Conservation (phyloP, 1,140 invertebrate genomes). For the Meloidogyne floridensis region DNA sequence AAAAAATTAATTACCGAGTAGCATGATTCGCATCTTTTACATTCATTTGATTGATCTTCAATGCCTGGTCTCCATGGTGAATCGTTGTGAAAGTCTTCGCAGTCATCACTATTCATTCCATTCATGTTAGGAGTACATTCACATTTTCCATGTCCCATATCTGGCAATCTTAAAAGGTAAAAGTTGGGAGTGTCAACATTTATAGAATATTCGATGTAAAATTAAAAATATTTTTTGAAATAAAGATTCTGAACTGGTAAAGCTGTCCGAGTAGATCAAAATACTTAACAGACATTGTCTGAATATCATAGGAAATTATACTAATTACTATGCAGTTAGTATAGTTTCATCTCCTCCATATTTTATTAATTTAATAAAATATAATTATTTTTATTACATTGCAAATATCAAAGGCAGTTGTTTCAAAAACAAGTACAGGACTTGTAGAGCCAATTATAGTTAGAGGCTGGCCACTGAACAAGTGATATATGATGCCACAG, state of each 20-base stretch:
- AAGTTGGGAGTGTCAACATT: too few relatives aligned
- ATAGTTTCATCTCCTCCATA: too few relatives aligned
- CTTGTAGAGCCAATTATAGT: slow-evolving; percentile 96
- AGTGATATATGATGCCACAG: slow-evolving; percentile 89
- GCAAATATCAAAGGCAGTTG: slow-evolving; percentile 93
- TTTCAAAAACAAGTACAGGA: slow-evolving; percentile 96
- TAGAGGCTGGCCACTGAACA: slow-evolving; percentile 95
- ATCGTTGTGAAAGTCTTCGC: slow-evolving; percentile 90
- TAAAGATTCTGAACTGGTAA: too few relatives aligned
- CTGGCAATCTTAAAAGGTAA: slow-evolving; percentile 1
- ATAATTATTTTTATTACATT: slow-evolving; percentile 50
- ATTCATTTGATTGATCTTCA: slow-evolving; percentile 86
- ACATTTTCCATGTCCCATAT: slow-evolving; percentile 80
- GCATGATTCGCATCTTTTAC: slow-evolving; percentile 85
- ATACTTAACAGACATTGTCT: too few relatives aligned
- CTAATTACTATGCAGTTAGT: too few relatives aligned
- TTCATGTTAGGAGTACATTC: slow-evolving; percentile 84
- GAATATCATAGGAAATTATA: too few relatives aligned
- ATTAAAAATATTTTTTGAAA: too few relatives aligned
- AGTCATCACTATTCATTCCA: slow-evolving; percentile 87
- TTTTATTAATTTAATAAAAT: slow-evolving; percentile 15
- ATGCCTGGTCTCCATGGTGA: slow-evolving; percentile 90
- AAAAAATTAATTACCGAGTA: slow-evolving; percentile 63
- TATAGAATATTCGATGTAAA: too few relatives aligned
- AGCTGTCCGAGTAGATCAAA: too few relatives aligned